Conservation (phyloP, 1,140 invertebrate genomes). For the Mamestra configurata region DNA sequence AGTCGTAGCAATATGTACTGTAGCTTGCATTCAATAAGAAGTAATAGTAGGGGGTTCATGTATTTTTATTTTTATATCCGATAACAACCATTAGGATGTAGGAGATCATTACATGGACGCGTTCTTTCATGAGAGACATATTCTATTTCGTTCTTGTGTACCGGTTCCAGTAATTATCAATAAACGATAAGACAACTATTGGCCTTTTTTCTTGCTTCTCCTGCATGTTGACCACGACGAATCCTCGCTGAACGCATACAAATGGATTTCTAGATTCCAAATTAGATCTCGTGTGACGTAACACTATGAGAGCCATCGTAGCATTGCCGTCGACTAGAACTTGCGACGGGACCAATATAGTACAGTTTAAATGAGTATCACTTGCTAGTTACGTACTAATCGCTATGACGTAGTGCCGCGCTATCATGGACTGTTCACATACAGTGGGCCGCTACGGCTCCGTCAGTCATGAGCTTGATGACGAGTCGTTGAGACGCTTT, state of each 20-base stretch:
- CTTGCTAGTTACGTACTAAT: conserved; percentile 47
- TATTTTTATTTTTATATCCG: conserved; percentile 85
- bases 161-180: conserved; percentile 79
- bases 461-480: not conserved
- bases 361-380: conserved; percentile 48
- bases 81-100: conserved; percentile 62
- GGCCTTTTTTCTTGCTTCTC: conserved; percentile 82
- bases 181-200: conserved; percentile 80
- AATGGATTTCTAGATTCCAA: conserved; percentile 47
- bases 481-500: conserved; percentile 14
- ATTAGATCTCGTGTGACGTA: conserved; percentile 36
- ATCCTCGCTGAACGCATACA: conserved; percentile 48
- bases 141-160: conserved; percentile 77
- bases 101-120: conserved; percentile 63
- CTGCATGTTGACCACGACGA: conserved; percentile 74
- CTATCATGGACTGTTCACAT: conserved; percentile 52
- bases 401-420: conserved; percentile 45
- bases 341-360: conserved; percentile 26
- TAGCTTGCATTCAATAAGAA: conserved; percentile 58
- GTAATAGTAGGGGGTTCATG: conserved; percentile 64
- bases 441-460: conserved; percentile 15
- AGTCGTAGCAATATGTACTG: conserved; percentile 53
- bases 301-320: conserved; percentile 42
- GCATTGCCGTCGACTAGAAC: conserved; percentile 40
- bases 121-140: conserved; percentile 62